Percentiles rank a stretch among this genome's conserved stretches.
phyloP scores from a whole-genome alignment of 2,797 vertebrate species.

The Aselliscus stoliczkanus region DNA sequence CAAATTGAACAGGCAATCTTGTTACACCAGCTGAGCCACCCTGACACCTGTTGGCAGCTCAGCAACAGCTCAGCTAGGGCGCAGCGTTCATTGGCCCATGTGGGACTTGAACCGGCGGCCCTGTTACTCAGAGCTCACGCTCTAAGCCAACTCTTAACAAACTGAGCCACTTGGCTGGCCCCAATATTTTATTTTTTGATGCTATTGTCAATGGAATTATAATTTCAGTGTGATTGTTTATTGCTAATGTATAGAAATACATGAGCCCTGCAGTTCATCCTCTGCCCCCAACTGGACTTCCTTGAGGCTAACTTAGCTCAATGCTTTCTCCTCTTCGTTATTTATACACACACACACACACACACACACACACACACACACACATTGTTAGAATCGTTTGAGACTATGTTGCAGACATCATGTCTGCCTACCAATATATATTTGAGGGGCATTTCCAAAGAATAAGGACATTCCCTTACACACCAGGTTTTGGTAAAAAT shows the following conservation, averaged over 20 bases:
- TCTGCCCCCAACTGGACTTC: background rate
- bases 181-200: background rate
- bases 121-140: too few relatives aligned
- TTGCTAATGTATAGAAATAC: background rate
- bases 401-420: background rate
- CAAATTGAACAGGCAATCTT: too few relatives aligned
- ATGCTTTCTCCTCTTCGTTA: background rate
- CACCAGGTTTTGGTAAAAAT: background rate
- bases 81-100: too few relatives aligned
- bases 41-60: too few relatives aligned
- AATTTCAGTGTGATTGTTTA: background rate
- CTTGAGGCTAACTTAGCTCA: background rate
- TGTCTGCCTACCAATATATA: background rate
- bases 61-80: too few relatives aligned
- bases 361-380: background rate
- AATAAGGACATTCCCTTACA: background rate
- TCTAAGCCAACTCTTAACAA: too few relatives aligned
- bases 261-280: background rate
- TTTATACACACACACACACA: background rate
- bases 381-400: background rate
- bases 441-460: background rate
- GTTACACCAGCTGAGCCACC: too few relatives aligned
- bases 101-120: too few relatives aligned
- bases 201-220: background rate
- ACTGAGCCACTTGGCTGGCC: too few relatives aligned